phyloP scores from a whole-genome alignment of 2,888 invertebrate genomes.

The Ceratothoa steindachneri region DNA sequence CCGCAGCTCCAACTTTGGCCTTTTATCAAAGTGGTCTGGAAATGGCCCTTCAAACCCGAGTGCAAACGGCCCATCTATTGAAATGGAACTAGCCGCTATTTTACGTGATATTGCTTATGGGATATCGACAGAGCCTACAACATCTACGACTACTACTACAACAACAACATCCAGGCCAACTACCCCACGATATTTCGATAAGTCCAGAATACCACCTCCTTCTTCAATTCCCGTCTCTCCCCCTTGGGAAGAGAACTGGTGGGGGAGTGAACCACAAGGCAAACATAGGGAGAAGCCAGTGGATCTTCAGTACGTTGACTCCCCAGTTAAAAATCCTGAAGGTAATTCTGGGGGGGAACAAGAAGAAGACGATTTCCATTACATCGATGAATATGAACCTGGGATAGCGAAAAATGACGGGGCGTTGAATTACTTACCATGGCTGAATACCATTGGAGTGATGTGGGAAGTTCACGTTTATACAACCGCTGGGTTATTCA shows the following conservation, averaged over 20 bases:
- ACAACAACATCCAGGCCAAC: conserved; percentile 7
- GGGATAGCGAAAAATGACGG: neutral
- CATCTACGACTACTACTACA: conserved; percentile 18
- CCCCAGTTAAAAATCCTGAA: neutral
- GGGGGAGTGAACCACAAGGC: neutral
- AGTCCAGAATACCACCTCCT: neutral
- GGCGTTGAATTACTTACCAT: neutral
- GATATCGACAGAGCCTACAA: conserved; percentile 24
- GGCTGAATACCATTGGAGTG: neutral
- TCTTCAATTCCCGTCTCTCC: neutral
- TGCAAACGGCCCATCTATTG: conserved; percentile 27
- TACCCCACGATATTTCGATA: neutral
- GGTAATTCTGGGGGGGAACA: neutral
- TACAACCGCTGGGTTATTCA: conserved; percentile 76
- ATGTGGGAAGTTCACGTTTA: conserved; percentile 85
- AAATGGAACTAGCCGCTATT: conserved; percentile 41
- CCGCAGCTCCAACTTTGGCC: conserved; percentile 16
- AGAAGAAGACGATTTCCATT: neutral
- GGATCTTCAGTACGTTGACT: conserved; percentile 11
- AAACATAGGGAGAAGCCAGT: neutral
- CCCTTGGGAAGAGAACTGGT: neutral
- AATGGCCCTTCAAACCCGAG: conserved; percentile 15
- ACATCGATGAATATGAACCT: neutral
- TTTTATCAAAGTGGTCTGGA: conserved; percentile 26
- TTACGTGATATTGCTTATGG: conserved; percentile 44